phyloP scores from a whole-genome alignment of 2,888 invertebrate genomes.

The Drosophila tanythrix region DNA sequence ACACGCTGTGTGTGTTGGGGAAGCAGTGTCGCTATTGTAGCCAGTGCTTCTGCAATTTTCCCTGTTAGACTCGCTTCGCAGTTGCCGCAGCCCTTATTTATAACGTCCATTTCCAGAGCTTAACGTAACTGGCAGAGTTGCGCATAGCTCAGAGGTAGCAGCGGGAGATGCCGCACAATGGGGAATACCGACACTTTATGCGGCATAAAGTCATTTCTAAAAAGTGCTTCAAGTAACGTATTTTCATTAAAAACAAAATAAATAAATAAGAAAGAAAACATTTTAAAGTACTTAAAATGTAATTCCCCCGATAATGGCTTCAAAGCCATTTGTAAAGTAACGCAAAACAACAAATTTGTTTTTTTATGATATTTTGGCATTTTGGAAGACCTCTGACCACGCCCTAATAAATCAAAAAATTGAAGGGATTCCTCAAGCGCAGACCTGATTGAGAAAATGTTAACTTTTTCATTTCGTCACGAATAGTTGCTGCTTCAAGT shows the following conservation, averaged over 20 bases:
- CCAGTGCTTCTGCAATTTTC: conserved; percentile 12
- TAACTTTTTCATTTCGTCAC: neutral
- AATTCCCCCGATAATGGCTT: neutral
- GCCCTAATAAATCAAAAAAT: neutral
- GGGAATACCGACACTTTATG: conserved; percentile 9
- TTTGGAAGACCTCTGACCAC: neutral
- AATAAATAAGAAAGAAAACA: neutral
- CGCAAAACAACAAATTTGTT: neutral
- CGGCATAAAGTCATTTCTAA: conserved; percentile 9
- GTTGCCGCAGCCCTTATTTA: conserved; percentile 52
- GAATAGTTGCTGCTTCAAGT: neutral
- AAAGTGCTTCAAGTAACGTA: conserved; percentile 4
- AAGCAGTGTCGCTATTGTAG: neutral
- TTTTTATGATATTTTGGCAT: neutral
- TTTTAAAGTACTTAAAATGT: conserved; percentile 1
- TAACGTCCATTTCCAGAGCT: conserved; percentile 70
- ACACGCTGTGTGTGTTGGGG: conserved; percentile 3
- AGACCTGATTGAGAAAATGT: neutral
- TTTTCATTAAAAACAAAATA: neutral
- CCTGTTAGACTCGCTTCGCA: conserved; percentile 1
- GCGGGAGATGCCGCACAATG: conserved; percentile 12
- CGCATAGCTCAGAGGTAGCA: conserved; percentile 54
- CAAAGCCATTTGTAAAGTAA: neutral
- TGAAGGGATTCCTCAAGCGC: neutral
- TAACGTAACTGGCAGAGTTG: conserved; percentile 56